Base-by-base conservation (phyloP, 2,113 vertebrate species). In the Abramis brama region DNA sequence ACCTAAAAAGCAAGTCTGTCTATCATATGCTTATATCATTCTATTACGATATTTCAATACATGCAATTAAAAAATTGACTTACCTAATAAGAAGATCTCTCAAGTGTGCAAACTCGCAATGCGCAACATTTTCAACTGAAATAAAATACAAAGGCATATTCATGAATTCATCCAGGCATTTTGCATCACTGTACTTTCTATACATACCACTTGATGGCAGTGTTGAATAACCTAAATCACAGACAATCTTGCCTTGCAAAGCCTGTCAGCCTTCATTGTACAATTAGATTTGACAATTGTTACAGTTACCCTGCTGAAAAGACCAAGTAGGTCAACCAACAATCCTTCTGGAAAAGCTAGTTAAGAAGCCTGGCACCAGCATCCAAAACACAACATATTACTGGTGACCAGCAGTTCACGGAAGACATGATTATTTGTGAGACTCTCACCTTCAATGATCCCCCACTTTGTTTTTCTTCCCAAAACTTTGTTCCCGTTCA, bases 391-490 rank as follows among this genome's bases (percentile, higher is more conserved):
- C 23, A 25, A 75, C 3, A 75, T 27, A 50, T 7, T 25, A 74
- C n/a, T 3, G 3, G 6, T 17, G 12, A 15, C 71, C 11, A 25
- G n/a, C 71, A 74, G 47, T 50, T 10, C 59, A 50, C 3, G 33
- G 12, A 11, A 55, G 17, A 36, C 19, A 8, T 1, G 55, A 57
- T 57, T 2, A n/a, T 59, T 21, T 33, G 23, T 45, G 33, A 27
- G 30, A 74, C 21, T 55, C 88, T 90, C 88, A 98, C 98, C 97
- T 97, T 99, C 98, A 9, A 99, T 96, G 90, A 99, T 94, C 52
- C 98, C 98, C 97, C 98, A 99, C 89, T 99, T 99, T 57, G 97
- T 99, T 93, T 98, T 99, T 71, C 98, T 96, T 77, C 97, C 98
- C 91, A 99, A 92, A 83, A 99, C 96, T 68, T 95, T 95, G 91